Evolutionary conservation across 2,797 vertebrate genomes (phyloP).

Genomic region (Siniperca obscura): DNA sequence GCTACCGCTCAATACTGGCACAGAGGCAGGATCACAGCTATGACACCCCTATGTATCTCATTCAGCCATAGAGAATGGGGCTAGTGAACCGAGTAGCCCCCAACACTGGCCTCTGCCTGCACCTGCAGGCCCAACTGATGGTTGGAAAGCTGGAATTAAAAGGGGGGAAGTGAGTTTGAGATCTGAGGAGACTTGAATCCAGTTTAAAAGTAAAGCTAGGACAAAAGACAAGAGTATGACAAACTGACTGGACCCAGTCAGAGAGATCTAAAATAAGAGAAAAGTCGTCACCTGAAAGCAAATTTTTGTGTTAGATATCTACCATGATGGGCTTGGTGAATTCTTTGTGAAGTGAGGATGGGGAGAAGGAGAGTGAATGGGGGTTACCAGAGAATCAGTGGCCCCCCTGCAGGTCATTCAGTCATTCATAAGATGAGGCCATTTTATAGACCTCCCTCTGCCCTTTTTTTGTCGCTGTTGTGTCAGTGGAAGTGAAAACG

Average conservation of each 20-base stretch:
- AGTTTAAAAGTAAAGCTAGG: slow-evolving; percentile 30
- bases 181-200: slow-evolving; percentile 33
- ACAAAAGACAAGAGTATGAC: slow-evolving; percentile 2
- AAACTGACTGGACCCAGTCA: not conserved
- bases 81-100: slow-evolving; percentile 81
- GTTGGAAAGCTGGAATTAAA: slow-evolving; percentile 48
- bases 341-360: slow-evolving; percentile 42
- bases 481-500: slow-evolving; percentile 62
- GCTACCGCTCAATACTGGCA: slow-evolving; percentile 45
- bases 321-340: slow-evolving; percentile 28
- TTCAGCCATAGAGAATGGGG: slow-evolving; percentile 81
- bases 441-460: slow-evolving; percentile 73
- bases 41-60: slow-evolving; percentile 82
- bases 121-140: slow-evolving; percentile 79
- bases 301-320: slow-evolving; percentile 22
- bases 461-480: slow-evolving; percentile 68
- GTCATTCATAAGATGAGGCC: slow-evolving; percentile 78
- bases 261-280: not conserved
- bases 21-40: slow-evolving; percentile 67
- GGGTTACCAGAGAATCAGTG: slow-evolving; percentile 59
- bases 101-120: slow-evolving; percentile 78
- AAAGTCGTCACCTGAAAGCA: not conserved
- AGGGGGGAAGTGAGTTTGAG: slow-evolving; percentile 40
- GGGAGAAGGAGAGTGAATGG: slow-evolving; percentile 47
- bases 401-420: slow-evolving; percentile 80